Conservation (phyloP, 2,797 vertebrate species). For the Sebastiscus tertius region DNA sequence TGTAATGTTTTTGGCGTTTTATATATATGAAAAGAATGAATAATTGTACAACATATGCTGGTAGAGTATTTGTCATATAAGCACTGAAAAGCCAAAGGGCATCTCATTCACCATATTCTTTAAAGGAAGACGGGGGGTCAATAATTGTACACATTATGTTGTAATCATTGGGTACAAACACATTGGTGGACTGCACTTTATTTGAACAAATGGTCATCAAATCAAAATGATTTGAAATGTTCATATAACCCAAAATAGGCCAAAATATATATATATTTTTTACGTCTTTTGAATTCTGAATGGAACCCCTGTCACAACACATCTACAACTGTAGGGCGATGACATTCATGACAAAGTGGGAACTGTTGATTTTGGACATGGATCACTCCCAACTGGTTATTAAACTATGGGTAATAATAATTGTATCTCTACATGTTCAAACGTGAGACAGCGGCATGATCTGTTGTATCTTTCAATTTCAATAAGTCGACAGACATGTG, state of each 20-base stretch:
- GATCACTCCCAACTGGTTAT: background rate
- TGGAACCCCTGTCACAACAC: background rate
- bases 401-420: background rate
- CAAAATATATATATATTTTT: no score
- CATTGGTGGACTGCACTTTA: background rate
- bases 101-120: background rate
- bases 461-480: background rate
- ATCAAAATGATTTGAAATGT: background rate
- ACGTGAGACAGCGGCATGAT: background rate
- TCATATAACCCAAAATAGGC: background rate
- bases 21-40: background rate
- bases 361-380: background rate
- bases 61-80: background rate
- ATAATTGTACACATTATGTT: background rate
- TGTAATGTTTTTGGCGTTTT: background rate
- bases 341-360: background rate
- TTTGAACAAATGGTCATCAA: background rate
- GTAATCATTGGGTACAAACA: background rate
- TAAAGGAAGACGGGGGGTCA: background rate
- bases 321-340: background rate
- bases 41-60: background rate
- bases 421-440: background rate
- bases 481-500: background rate
- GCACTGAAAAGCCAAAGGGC: background rate
- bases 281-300: no score